These are phyloP conservation scores for Andricus grossulariae DNA, from an alignment of 1,140 invertebrate genomes.

Conservation along the genomic window DNA sequence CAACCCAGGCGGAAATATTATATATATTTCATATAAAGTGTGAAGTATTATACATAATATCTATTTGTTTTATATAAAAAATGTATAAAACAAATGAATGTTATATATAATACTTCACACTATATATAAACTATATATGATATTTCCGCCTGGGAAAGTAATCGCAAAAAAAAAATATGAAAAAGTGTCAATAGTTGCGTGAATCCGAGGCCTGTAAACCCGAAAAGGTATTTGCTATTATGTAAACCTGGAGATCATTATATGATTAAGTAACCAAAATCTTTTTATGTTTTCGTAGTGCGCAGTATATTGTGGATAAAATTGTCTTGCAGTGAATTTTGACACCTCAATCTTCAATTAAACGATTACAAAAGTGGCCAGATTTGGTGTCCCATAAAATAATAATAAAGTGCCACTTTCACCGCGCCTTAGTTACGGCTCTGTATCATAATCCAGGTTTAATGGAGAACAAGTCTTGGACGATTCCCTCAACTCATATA, in stretches of 20 bases:
- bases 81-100: too few relatives aligned
- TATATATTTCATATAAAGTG: too few relatives aligned
- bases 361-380: background rate
- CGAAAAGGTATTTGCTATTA: too few relatives aligned
- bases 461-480: background rate
- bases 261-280: background rate
- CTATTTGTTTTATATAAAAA: too few relatives aligned
- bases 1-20: too few relatives aligned
- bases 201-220: too few relatives aligned
- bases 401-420: slow-evolving; percentile 23
- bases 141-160: too few relatives aligned
- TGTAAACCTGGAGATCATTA: background rate
- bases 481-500: background rate
- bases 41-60: too few relatives aligned
- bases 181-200: too few relatives aligned
- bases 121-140: too few relatives aligned
- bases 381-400: slow-evolving; percentile 16
- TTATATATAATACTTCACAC: too few relatives aligned
- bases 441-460: background rate
- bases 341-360: background rate
- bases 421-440: slow-evolving; percentile 19
- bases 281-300: background rate
- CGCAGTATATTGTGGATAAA: background rate
- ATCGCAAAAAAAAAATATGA: too few relatives aligned
- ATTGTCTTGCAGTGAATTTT: background rate